Evolutionary conservation across 2,113 vertebrate species (phyloP), one percentile per base, ranked within the genome.

Genomic region (Callipepla californica): DNA sequence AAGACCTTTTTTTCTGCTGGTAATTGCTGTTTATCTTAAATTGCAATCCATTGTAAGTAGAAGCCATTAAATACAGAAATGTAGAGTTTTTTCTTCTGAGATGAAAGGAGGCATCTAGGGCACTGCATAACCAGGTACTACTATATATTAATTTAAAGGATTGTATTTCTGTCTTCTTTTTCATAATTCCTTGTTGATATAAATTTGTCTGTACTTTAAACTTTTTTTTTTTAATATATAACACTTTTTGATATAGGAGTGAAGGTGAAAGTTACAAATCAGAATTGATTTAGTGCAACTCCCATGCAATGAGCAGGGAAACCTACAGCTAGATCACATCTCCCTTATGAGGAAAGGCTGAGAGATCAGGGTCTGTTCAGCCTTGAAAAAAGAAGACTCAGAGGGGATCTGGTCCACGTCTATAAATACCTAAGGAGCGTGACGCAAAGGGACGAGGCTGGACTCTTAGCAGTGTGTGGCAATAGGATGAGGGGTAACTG

Each of bases 101-200:
- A 92, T 86, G 78, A 89, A 91, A 92, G 84, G 55, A 93, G 9
- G 1, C 13, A 74, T 96, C 85, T 87, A 86, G 72, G 85, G 63
- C 34, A 69, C 53, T 65, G 48, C 47, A 87, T 30, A 95, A 75
- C 9, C 16, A 69, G 40, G 4, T 85, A 80, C 62, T 95, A 92
- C 83, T 92, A 94, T 62, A 70, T 25, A 85, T 61, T 66, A 91
- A 47, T 85, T 92, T 79, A 47, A 55, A 87, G 57, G 7, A 36
- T 82, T 74, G 10, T 85, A 81, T 59, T 80, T 61, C 47, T 89
- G 30, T 84, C 20, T 42, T 16, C 38, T 87, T 85, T 62, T 21
- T 61, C 28, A 42, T 74, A 4, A 28, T 57, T 78, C 3, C 48
- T 57, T 72, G 36, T 62, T 50, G 11, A 65, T 48, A 40, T 16